Conservation (phyloP, 2,797 vertebrate species). For the Anableps anableps region DNA sequence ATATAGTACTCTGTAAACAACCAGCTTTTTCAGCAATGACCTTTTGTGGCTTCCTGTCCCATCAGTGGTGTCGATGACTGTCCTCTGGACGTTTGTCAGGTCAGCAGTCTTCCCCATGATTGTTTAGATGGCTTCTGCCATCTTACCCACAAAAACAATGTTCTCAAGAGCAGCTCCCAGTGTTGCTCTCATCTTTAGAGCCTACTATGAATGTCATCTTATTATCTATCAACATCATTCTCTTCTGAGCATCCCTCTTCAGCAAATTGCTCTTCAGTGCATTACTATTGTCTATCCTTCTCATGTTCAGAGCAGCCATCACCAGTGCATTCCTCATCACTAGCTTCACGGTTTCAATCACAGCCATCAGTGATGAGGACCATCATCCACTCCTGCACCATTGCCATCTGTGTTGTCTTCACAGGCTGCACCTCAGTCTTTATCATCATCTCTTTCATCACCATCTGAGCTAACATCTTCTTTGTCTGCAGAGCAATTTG, state of each 20-base stretch:
- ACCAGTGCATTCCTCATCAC: background rate
- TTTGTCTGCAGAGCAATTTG: background rate
- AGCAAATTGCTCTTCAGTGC: background rate
- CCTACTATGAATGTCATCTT: background rate
- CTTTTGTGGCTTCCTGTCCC: no score
- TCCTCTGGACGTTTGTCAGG: no score
- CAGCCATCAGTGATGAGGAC: background rate
- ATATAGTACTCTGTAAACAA: no score
- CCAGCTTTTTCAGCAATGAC: no score
- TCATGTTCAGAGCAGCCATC: background rate
- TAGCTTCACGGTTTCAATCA: background rate
- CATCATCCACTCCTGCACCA: background rate
- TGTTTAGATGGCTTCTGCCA: no score
- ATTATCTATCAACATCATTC: background rate
- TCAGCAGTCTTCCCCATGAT: no score
- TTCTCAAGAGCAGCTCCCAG: no score
- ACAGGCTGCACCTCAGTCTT: background rate
- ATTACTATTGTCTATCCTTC: background rate
- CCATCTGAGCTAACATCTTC: background rate
- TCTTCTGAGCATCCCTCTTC: background rate
- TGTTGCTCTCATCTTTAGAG: background rate
- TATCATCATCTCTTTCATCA: background rate
- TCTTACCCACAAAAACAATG: no score
- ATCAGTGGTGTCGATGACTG: no score
- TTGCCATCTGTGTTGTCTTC: background rate